Percentiles rank a stretch among this genome's conserved stretches.
Evolutionary conservation across 2,797 vertebrate species (phyloP).

Genomic region (Hapalemur alaotrensis): DNA sequence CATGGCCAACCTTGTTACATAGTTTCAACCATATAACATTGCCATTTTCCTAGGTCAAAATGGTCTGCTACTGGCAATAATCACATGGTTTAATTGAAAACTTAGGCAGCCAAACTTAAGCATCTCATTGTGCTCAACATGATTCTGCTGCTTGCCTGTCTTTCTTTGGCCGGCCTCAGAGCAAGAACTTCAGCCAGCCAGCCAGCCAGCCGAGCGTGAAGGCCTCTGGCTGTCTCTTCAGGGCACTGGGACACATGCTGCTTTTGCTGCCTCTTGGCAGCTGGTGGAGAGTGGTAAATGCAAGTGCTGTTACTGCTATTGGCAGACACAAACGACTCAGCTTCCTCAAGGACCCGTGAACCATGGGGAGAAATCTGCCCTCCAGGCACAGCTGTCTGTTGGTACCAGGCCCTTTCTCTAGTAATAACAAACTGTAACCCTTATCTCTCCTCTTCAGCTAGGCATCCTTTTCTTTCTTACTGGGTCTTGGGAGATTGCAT

Average conservation of each 20-base stretch:
- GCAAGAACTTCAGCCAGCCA: background rate
- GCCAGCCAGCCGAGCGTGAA: background rate
- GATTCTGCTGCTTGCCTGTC: background rate
- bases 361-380: background rate
- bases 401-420: background rate
- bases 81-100: slow-evolving; percentile 12
- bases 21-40: background rate
- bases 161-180: background rate
- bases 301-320: background rate
- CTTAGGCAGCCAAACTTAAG: background rate
- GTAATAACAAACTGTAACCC: background rate
- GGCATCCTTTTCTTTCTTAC: background rate
- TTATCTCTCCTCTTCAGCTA: slow-evolving; percentile 28
- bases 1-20: background rate
- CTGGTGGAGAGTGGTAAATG: background rate
- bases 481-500: background rate
- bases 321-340: background rate
- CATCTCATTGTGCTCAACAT: background rate
- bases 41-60: background rate
- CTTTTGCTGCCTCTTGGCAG: background rate
- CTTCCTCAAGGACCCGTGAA: background rate
- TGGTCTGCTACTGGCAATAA: background rate
- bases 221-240: background rate
- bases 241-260: background rate
- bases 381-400: background rate